Base-by-base conservation (phyloP, 2,113 vertebrate species). In the Cochlearius cochlearius region DNA sequence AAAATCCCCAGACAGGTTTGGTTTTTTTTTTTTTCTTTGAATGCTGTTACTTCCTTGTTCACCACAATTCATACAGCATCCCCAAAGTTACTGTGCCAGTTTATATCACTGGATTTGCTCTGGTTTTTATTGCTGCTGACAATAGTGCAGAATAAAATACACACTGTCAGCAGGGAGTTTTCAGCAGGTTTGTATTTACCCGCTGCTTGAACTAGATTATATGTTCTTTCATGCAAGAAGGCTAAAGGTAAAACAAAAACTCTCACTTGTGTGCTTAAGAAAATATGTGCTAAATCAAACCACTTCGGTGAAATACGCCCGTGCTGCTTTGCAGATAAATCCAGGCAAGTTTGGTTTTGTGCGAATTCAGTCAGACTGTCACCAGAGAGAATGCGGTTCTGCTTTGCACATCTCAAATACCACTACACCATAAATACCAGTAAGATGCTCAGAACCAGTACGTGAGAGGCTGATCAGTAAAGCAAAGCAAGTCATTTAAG, bases 181-280 rank as follows among this genome's bases (percentile, higher is more conserved):
- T 73, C 88, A 73, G 80, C 49, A 95, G 58, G 80, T 75, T 94
- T 89, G 32, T 75, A 69, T 92, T 94, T 85, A 91, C 43, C 60
- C 86, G 94, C 80, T 89, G 43, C 76, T 94, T 94, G 95, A 96
- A 81, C 83, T 87, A 83, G 43, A 76, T 94, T 94, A 53, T 58
- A 53, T 64, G 79, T 63, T 92, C 64, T 58, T 87, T 68, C 86
- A 95, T 81, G 60, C 91, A 92, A 19, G 3, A 89, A 82, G 43
- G 91, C 62, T 82, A 92, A 74, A 84, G 69, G 80, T 91, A 85
- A 72, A 95, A 72, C 41, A 84, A 90, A 79, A 82, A 5, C 34
- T 86, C 79, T 91, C 92, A 94, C 77, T 91, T 47, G 36, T 53
- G 83, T 84, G 41, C 49, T 87, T 69, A 59, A 94, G 62, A 97